Evolutionary conservation across 2,888 invertebrate species (phyloP).

Genomic region (Gisinianus flammeolus): DNA sequence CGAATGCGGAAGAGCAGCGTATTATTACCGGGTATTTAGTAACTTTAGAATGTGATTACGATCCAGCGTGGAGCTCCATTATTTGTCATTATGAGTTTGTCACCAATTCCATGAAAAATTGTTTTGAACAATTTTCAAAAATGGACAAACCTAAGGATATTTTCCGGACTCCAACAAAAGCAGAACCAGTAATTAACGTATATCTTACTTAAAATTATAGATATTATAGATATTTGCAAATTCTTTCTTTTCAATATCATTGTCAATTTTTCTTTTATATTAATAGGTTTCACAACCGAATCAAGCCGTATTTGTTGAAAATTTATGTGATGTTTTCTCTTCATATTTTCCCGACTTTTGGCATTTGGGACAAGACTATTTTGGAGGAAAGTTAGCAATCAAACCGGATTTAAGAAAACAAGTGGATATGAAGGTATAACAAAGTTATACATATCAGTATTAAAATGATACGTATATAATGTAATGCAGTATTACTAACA

Average conservation of each 20-base stretch:
- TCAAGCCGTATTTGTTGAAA: constrained; percentile 78
- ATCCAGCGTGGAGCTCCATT: constrained; percentile 97
- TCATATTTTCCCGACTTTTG: constrained; percentile 88
- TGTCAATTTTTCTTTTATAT: not conserved
- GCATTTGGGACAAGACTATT: constrained; percentile 94
- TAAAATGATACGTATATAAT: not conserved
- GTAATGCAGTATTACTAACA: not conserved
- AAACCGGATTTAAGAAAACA: constrained; percentile 76
- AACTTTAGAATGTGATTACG: constrained; percentile 78
- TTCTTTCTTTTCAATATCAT: no score
- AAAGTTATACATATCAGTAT: no score
- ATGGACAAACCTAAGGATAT: constrained; percentile 47
- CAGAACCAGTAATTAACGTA: constrained; percentile 41
- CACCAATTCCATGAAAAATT: constrained; percentile 68
- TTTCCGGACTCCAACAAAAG: constrained; percentile 52
- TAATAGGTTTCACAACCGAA: constrained; percentile 65
- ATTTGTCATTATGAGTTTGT: constrained; percentile 82
- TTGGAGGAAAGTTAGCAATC: constrained; percentile 82
- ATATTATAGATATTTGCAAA: no score
- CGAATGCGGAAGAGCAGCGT: constrained; percentile 56
- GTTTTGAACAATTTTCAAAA: constrained; percentile 54
- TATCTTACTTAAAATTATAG: not conserved
- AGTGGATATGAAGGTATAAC: constrained; percentile 73
- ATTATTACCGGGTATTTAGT: constrained; percentile 67
- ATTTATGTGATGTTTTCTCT: constrained; percentile 75